These are phyloP conservation scores for Drosophila yakuba DNA, from an alignment of 1,140 invertebrate species.

Conservation along the genomic window DNA sequence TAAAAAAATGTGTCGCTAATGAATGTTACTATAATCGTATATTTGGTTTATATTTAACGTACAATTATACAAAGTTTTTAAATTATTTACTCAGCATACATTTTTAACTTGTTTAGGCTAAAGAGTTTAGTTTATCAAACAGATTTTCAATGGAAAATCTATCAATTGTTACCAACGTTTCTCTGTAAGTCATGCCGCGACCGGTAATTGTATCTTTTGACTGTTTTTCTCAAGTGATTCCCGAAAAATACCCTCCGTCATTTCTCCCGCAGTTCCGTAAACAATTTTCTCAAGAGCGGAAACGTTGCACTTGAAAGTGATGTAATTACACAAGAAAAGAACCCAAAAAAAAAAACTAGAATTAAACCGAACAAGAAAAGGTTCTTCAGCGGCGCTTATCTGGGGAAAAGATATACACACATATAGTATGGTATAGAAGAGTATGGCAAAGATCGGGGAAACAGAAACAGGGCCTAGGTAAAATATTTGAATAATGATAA, in stretches of 20 bases:
- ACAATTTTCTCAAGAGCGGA: slow-evolving; percentile 51
- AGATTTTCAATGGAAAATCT: neutral
- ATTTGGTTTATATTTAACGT: neutral
- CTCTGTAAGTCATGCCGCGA: neutral
- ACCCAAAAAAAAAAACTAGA: slow-evolving; percentile 29
- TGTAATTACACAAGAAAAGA: slow-evolving; percentile 55
- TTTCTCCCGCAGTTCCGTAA: slow-evolving; percentile 30
- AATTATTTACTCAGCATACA: neutral
- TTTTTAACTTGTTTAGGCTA: neutral
- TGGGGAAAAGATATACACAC: neutral
- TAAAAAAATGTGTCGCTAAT: slow-evolving; percentile 5
- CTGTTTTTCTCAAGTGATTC: neutral
- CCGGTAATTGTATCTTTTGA: neutral
- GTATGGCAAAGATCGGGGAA: slow-evolving; percentile 21
- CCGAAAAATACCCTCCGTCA: slow-evolving; percentile 4
- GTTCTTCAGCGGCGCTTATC: slow-evolving; percentile 42
- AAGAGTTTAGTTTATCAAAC: neutral
- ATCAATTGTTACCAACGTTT: neutral
- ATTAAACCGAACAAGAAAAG: slow-evolving; percentile 32
- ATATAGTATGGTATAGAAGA: too few relatives aligned
- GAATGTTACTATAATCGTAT: neutral
- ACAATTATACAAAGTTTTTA: neutral
- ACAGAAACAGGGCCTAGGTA: slow-evolving; percentile 53
- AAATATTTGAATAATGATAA: slow-evolving; percentile 82
- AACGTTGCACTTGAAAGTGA: slow-evolving; percentile 69